Evolutionary conservation across 2,888 invertebrate species (phyloP).

Genomic region (Byasa hedistus): DNA sequence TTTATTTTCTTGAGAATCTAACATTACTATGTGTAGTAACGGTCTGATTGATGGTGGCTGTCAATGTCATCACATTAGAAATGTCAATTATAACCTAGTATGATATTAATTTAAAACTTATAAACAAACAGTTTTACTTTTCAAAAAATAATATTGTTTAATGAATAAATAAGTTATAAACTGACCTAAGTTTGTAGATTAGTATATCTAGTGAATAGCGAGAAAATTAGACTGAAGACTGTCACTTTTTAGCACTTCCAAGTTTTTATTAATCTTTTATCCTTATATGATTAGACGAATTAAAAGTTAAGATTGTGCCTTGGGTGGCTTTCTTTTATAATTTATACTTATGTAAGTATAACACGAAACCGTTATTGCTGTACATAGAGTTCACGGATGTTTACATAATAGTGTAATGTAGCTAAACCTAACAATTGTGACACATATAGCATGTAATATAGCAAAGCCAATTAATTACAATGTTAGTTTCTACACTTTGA

Average conservation of each 20-base stretch:
- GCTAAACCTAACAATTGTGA: constrained; percentile 12
- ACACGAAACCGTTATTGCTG: not conserved
- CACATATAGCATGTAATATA: not conserved
- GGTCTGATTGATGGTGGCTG: not conserved
- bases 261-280: constrained; percentile 4
- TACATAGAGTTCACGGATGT: constrained; percentile 9
- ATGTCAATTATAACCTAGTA: constrained; percentile 30
- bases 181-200: not conserved
- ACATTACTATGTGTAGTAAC: too few relatives aligned
- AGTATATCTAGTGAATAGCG: not conserved
- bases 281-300: not conserved
- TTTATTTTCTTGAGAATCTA: too few relatives aligned
- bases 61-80: constrained; percentile 19
- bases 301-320: not conserved
- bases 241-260: constrained; percentile 17
- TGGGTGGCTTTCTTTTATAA: not conserved
- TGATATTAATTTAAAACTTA: constrained; percentile 19
- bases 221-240: constrained; percentile 12
- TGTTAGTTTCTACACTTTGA: constrained; percentile 15
- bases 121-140: constrained; percentile 23
- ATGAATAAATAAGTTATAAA: too few relatives aligned
- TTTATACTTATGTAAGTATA: constrained; percentile 6
- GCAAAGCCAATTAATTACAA: constrained; percentile 11
- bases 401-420: constrained; percentile 27
- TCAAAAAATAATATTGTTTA: not conserved